Base-by-base conservation (phyloP, 2,797 vertebrate genomes). In the Setipinna tenuifilis region DNA sequence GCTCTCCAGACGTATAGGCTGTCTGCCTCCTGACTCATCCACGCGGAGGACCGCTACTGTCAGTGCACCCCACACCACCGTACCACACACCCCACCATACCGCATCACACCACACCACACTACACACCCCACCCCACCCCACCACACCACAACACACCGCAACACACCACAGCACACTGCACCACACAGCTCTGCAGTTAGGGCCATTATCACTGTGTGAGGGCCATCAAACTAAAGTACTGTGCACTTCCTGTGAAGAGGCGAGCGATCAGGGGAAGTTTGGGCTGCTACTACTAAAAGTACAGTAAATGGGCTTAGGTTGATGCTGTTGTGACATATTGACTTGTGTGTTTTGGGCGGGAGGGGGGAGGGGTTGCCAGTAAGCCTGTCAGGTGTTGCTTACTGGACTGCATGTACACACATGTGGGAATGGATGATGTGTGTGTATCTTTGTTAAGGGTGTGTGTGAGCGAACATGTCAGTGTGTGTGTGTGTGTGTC, bases 121-220 rank as follows among this genome's bases (percentile, higher is more conserved):
- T 35, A 41, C 71, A 78, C 41, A 59, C 71, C 82, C 84, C 88
- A 84, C 85, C 25, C 10, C 68, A 14, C 50, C 7, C 50, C 35
- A 41, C 35, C 50, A 54, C 50, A 54, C 50, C 7, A 0, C 7
- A 78, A 4, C 31, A 78, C 35, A 78, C 31, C 65, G 31, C 65
- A 68, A 9, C 7, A 9, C 50, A 3, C 50, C 50, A 54, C 50
- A 54, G 3, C 25, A 68, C 28, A 28, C 62, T 17, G 19, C 62
- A 28, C 62, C 50, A 68, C 12, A 31, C 23, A 71, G 68, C 17
- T 25, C 6, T 44, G 16, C 6, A 35, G 17, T 78, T 78, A 78
- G 6, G 35, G 71, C 35, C 35, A 78, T 78, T 78, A 78, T 44
- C 71, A 44, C 17, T 78, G 71, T 44, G 31, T 78, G 17, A 78